Conservation (phyloP, 2,113 vertebrate genomes). For the Ranitomeya variabilis region DNA sequence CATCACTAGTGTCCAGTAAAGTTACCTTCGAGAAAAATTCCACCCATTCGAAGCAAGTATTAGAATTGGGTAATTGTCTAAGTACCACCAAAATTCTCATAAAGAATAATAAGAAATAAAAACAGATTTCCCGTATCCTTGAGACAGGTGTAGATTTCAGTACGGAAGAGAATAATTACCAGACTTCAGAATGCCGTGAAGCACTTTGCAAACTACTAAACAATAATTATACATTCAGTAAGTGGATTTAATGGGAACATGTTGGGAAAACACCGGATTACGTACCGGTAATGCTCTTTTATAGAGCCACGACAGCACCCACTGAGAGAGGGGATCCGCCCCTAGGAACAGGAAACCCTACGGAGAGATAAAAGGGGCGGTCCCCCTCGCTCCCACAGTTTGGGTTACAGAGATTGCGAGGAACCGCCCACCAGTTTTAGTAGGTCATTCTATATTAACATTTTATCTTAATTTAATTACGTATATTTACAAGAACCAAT, state of each 20-base stretch:
- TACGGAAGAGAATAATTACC: slow-evolving; percentile 38
- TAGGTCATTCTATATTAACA: too few species aligned
- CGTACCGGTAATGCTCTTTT: too few species aligned
- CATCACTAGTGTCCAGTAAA: background rate
- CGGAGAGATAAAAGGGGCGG: too few species aligned
- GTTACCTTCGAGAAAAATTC: background rate
- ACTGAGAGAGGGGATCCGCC: too few species aligned
- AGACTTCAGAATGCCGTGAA: background rate
- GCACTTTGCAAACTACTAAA: slow-evolving; percentile 31
- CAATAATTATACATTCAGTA: slow-evolving; percentile 38
- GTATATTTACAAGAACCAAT: too few species aligned
- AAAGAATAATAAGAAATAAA: background rate
- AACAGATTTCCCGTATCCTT: background rate
- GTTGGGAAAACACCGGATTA: slow-evolving; percentile 27
- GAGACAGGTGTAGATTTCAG: slow-evolving; percentile 13
- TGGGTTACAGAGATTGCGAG: too few species aligned
- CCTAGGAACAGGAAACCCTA: too few species aligned
- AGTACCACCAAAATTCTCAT: background rate
- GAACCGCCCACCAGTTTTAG: too few species aligned
- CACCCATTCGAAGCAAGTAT: background rate
- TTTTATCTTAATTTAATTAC: too few species aligned
- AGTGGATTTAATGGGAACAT: background rate
- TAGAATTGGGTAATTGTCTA: background rate
- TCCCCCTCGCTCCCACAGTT: too few species aligned
- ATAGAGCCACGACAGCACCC: too few species aligned